These are phyloP conservation scores for Scrobipalpa atriplicella DNA, from an alignment of 2,888 invertebrate species.

Conservation along the genomic window DNA sequence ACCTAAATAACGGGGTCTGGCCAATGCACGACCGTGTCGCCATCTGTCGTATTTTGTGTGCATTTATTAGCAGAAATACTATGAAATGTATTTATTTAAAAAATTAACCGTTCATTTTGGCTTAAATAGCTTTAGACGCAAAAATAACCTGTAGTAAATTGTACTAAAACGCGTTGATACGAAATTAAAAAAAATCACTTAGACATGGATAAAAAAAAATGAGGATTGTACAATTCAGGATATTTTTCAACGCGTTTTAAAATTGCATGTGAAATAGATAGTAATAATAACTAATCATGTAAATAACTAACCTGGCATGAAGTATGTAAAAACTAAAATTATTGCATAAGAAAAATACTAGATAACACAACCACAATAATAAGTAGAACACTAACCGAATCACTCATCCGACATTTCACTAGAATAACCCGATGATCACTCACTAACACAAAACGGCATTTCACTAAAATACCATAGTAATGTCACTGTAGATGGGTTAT, in stretches of 20 bases:
- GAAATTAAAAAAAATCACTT: no score
- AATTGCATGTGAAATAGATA: neutral
- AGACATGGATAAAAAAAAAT: no score
- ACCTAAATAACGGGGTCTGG: slow-evolving; percentile 45
- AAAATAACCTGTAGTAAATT: no score
- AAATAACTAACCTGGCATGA: slow-evolving; percentile 12
- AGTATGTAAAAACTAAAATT: neutral
- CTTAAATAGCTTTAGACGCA: slow-evolving; percentile 12
- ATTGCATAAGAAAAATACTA: neutral
- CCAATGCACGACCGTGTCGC: slow-evolving; percentile 55
- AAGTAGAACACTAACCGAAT: slow-evolving; percentile 17
- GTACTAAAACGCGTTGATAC: no score
- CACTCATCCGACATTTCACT: slow-evolving; percentile 22
- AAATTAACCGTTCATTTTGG: neutral
- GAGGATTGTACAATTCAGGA: neutral
- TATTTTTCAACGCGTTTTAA: neutral
- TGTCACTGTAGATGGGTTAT: slow-evolving; percentile 34
- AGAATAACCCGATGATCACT: slow-evolving; percentile 31
- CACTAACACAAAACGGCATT: slow-evolving; percentile 25
- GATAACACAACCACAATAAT: neutral
- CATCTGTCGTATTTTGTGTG: slow-evolving; percentile 37
- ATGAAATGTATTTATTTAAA: neutral
- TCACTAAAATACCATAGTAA: slow-evolving; percentile 33
- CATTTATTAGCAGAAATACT: neutral
- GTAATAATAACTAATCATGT: neutral